Evolutionary conservation across 2,113 vertebrate species (phyloP).

Genomic region (Gambusia affinis): DNA sequence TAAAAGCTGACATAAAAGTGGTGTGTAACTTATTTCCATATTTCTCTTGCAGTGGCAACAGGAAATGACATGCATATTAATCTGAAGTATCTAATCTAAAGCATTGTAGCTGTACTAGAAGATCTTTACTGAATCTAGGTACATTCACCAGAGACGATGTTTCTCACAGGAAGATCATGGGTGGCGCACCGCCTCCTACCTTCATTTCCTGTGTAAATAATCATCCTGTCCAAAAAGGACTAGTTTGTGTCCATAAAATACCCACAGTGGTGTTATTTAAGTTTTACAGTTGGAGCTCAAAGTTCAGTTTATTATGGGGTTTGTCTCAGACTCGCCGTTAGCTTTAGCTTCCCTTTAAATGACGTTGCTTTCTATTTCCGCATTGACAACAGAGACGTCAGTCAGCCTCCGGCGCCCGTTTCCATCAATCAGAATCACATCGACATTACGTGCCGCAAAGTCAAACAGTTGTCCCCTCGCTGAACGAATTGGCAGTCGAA

Average conservation of each 20-base stretch:
- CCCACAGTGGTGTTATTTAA: neutral
- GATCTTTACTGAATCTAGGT: no score
- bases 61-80: no score
- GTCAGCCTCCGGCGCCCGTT: constrained; percentile 28
- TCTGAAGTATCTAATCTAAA: neutral
- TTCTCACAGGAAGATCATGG: neutral
- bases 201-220: neutral
- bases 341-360: neutral
- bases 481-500: constrained; percentile 44
- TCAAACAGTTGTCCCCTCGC: constrained; percentile 58
- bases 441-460: constrained; percentile 59
- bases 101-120: neutral
- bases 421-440: constrained; percentile 58
- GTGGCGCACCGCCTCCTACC: no score
- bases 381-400: constrained; percentile 23
- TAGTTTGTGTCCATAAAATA: neutral
- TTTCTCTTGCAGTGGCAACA: no score
- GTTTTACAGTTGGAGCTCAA: neutral
- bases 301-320: no score
- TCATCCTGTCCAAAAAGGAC: neutral
- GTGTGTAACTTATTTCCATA: no score
- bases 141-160: no score
- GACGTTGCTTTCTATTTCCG: constrained; percentile 4
- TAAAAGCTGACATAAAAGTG: no score
- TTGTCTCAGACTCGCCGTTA: neutral